phyloP scores from a whole-genome alignment of 2,113 vertebrate species.

The Raja brachyura region DNA sequence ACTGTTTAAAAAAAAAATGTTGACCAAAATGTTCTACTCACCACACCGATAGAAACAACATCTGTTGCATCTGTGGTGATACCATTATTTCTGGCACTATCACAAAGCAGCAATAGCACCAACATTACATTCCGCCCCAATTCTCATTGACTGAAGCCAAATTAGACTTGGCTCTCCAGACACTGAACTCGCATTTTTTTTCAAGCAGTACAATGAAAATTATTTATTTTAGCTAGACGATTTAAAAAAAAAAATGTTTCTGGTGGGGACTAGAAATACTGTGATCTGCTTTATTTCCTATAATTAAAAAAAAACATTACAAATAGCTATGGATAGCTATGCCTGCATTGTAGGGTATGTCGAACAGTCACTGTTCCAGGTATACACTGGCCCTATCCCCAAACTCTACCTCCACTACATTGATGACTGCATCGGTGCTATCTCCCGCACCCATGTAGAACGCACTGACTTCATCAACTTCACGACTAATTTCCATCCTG shows the following conservation, averaged over 20 bases:
- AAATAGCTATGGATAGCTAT: too few relatives aligned
- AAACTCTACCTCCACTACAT: too few relatives aligned
- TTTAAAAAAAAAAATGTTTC: not conserved
- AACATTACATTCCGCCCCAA: not conserved
- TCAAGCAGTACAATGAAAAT: not conserved
- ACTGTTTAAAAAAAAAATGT: conserved; percentile 22
- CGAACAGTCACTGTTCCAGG: too few relatives aligned
- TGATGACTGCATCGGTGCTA: too few relatives aligned
- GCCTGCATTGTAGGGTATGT: too few relatives aligned
- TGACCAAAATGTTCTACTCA: not conserved
- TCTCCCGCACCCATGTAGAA: too few relatives aligned
- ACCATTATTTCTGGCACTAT: not conserved
- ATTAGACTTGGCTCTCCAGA: not conserved
- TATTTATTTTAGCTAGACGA: not conserved
- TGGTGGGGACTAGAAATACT: not conserved
- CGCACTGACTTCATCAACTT: too few relatives aligned
- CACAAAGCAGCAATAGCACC: not conserved
- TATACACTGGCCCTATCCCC: too few relatives aligned
- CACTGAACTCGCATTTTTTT: not conserved
- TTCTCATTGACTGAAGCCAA: not conserved
- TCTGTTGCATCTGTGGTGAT: not conserved
- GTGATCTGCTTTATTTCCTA: not conserved
- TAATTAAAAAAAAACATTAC: not conserved
- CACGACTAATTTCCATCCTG: too few relatives aligned
- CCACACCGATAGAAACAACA: conserved; percentile 6